These are phyloP conservation scores for Andrena hattorfiana DNA, from an alignment of 2,888 invertebrate genomes.

Conservation along the genomic window DNA sequence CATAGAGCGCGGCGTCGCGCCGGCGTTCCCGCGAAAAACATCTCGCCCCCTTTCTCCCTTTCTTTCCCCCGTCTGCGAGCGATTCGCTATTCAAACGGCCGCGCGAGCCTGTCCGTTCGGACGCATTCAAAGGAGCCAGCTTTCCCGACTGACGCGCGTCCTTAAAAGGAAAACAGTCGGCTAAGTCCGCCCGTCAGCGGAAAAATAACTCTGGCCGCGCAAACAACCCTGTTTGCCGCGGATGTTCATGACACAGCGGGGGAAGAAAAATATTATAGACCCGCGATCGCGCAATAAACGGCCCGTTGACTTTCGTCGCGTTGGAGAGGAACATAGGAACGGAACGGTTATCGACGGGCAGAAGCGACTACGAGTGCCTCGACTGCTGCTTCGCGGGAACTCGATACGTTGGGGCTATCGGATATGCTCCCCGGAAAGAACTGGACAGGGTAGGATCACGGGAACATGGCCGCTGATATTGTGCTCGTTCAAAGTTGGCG, in stretches of 20 bases:
- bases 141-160: slow-evolving; percentile 14
- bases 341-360: not conserved
- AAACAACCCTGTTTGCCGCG: not conserved
- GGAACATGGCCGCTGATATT: slow-evolving; percentile 27
- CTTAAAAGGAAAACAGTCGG: not conserved
- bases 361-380: too few species aligned
- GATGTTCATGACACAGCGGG: not conserved
- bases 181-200: not conserved
- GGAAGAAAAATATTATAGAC: slow-evolving; percentile 12
- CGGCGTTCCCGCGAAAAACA: slow-evolving; percentile 20
- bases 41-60: not conserved
- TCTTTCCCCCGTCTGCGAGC: not conserved
- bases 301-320: not conserved
- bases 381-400: not conserved
- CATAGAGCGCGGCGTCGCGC: slow-evolving; percentile 8
- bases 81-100: slow-evolving; percentile 3
- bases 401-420: not conserved
- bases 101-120: not conserved
- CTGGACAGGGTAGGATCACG: not conserved
- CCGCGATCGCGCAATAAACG: not conserved
- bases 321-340: not conserved
- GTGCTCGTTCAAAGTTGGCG: slow-evolving; percentile 24
- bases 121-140: not conserved
- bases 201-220: not conserved
- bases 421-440: not conserved